Evolutionary conservation across 2,797 vertebrate genomes (phyloP), one percentile per base, ranked within the genome.

Genomic region (Falco columbarius): DNA sequence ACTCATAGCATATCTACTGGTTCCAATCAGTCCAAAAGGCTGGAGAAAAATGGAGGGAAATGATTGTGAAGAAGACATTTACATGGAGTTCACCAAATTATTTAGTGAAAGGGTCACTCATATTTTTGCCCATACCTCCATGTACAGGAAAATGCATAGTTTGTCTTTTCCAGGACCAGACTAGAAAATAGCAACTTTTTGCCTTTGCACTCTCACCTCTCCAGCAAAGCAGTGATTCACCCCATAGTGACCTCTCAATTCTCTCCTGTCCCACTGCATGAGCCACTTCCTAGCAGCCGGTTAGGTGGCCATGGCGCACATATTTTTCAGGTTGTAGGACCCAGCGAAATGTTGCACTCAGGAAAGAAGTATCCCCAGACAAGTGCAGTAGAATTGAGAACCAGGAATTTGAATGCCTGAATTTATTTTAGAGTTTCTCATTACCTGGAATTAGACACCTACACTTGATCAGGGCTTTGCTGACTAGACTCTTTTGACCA

Each of bases 11-110:
- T 70, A 86, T 85, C 84, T 88, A 66, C 65, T 59, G 30, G 32
- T 93, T 96, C 62, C 12, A 91, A 56, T 52, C 32, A 72, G 47
- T 83, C 26, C 18, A 10, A 81, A 86, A 90, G 2, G 0, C 12
- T 86, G 65, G 51, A 93, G 66, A 83, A 86, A 83, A 94, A 88
- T n/a, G 42, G 20, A 42, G 36, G n/a, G 49, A 71, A 91, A 72
- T 56, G 15, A 49, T 63, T 93, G 61, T 30, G 72, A 82, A 88
- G 40, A 90, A 81, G 46, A 52, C 15, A 42, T 89, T 90, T 89
- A 32, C 29, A 61, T 20, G 16, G 56, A 76, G 52, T 93, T 90
- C 36, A n/a, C 15, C 32, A 71, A 91, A 79, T 88, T 67, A 49
- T 44, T 88, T 79, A 54, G 66, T 67, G 61, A 86, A 85, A 91